These are phyloP conservation scores for Chouioia cunea DNA, from an alignment of 2,888 invertebrate genomes.

Conservation along the genomic window DNA sequence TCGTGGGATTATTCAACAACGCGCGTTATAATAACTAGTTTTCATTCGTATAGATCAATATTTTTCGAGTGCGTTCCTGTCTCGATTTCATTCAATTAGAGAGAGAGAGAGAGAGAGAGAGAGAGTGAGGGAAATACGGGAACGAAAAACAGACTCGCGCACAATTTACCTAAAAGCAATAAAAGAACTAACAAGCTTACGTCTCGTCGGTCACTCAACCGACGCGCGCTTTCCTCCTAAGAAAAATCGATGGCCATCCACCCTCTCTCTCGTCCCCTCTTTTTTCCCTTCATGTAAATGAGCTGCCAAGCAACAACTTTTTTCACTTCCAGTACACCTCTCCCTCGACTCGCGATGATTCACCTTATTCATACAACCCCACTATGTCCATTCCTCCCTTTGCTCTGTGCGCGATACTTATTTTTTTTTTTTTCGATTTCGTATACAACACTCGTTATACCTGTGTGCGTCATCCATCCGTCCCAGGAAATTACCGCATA, in stretches of 20 bases:
- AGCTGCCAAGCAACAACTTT: slow-evolving; percentile 28
- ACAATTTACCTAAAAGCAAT: slow-evolving; percentile 38
- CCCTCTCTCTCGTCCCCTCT: too few relatives aligned
- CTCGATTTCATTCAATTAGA: slow-evolving; percentile 18
- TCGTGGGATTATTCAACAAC: too few relatives aligned
- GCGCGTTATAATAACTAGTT: too few relatives aligned
- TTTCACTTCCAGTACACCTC: slow-evolving; percentile 5
- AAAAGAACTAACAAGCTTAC: slow-evolving; percentile 24
- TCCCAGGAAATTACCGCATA: neutral
- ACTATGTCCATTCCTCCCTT: neutral
- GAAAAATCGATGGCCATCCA: slow-evolving; percentile 37
- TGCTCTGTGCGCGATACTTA: too few relatives aligned
- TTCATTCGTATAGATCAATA: too few relatives aligned
- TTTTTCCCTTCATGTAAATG: slow-evolving; percentile 43
- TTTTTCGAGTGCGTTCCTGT: too few relatives aligned
- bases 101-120: too few relatives aligned
- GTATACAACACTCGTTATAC: neutral
- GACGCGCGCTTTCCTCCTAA: neutral
- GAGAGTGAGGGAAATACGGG: neutral
- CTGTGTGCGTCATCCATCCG: slow-evolving; percentile 3
- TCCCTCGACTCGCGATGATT: slow-evolving; percentile 30
- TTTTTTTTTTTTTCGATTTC: slow-evolving; percentile 20
- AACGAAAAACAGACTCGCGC: slow-evolving; percentile 17
- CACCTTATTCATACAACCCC: slow-evolving; percentile 28
- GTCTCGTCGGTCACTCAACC: slow-evolving; percentile 15